These are phyloP conservation scores for Drosophila tani DNA, from an alignment of 1,140 invertebrate genomes.

Conservation along the genomic window DNA sequence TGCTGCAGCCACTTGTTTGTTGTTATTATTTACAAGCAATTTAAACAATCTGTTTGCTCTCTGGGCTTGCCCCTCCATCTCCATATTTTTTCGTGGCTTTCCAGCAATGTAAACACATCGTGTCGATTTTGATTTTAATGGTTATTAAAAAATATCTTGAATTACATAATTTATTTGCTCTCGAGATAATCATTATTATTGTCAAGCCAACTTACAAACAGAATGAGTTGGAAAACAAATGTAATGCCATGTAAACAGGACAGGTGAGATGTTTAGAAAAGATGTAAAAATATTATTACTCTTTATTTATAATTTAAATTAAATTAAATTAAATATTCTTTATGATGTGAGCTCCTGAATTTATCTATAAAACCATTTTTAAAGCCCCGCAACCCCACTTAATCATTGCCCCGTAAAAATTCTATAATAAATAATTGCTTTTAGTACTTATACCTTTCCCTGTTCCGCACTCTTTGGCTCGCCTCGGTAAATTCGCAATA, in stretches of 20 bases:
- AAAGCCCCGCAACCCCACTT: neutral
- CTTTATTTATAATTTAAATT: neutral
- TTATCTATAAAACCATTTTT: neutral
- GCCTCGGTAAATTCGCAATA: conserved; percentile 20
- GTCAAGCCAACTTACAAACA: neutral
- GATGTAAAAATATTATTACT: neutral
- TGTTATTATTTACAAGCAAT: conserved; percentile 72
- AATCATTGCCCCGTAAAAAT: neutral
- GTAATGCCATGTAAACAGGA: conserved; percentile 4
- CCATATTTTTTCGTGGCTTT: conserved; percentile 47
- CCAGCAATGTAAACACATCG: conserved; percentile 58
- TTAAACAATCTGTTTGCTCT: conserved; percentile 71
- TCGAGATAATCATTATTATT: conserved; percentile 4
- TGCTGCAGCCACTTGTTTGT: conserved; percentile 41
- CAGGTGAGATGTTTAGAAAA: too few relatives aligned
- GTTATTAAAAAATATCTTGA: conserved; percentile 18
- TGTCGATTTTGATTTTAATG: conserved; percentile 30
- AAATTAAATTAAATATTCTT: neutral
- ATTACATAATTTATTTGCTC: conserved; percentile 12
- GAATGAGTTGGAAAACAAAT: conserved; percentile 1
- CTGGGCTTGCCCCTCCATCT: conserved; percentile 13
- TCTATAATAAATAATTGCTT: conserved; percentile 60
- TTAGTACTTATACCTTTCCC: conserved; percentile 38
- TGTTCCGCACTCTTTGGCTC: neutral
- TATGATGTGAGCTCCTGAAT: too few relatives aligned